These are phyloP conservation scores for Volucella bombylans DNA, from an alignment of 2,888 invertebrate genomes.

Conservation along the genomic window DNA sequence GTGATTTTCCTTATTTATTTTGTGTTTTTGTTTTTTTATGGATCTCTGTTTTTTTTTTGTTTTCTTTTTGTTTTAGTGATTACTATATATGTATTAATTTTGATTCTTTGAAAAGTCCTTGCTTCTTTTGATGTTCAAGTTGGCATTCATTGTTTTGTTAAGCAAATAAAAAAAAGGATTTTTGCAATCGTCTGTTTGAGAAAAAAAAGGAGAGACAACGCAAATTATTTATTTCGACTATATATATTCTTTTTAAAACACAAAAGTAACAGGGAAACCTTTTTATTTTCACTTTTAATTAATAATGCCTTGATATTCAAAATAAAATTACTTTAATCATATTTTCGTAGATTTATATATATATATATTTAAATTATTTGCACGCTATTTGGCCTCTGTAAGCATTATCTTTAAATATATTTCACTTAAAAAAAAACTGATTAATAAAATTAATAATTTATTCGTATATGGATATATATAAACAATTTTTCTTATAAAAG, in stretches of 20 bases:
- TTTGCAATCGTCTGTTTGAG: slow-evolving; percentile 37
- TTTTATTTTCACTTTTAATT: slow-evolving; percentile 69
- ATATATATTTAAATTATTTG: slow-evolving; percentile 39
- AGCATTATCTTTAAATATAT: slow-evolving; percentile 38
- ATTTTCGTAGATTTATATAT: not conserved
- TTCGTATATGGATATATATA: slow-evolving; percentile 6
- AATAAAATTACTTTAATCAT: slow-evolving; percentile 1
- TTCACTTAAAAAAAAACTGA: slow-evolving; percentile 63
- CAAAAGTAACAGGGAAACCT: slow-evolving; percentile 45
- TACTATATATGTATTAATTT: slow-evolving; percentile 24
- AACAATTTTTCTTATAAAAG: slow-evolving; percentile 25
- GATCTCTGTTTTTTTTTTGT: slow-evolving; percentile 11
- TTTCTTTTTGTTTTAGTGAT: not conserved
- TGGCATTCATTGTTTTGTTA: slow-evolving; percentile 37
- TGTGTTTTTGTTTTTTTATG: not conserved
- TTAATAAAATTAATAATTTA: slow-evolving; percentile 28
- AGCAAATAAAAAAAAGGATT: slow-evolving; percentile 16
- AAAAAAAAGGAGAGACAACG: slow-evolving; percentile 29
- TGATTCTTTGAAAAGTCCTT: slow-evolving; percentile 47
- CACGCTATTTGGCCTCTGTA: slow-evolving; percentile 53
- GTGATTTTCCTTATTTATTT: slow-evolving; percentile 1
- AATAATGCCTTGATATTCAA: slow-evolving; percentile 47
- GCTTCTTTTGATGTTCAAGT: slow-evolving; percentile 42
- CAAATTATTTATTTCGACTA: slow-evolving; percentile 10
- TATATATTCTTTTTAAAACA: slow-evolving; percentile 9